Evolutionary conservation across 2,113 vertebrate genomes (phyloP), one percentile per base, ranked within the genome.

Genomic region (Choloepus hoffmanni): DNA sequence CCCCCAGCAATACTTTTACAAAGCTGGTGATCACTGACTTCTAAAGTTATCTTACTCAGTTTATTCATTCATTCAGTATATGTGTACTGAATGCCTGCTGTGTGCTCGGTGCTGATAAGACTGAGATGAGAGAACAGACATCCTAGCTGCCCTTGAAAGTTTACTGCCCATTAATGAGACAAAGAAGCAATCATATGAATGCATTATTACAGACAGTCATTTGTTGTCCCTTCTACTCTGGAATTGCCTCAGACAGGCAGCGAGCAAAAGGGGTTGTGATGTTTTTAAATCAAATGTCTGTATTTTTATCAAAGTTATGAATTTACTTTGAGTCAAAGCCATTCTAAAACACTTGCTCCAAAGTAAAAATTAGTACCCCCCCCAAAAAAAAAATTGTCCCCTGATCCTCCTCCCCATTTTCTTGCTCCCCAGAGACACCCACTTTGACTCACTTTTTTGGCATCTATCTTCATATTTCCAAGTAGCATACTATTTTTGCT

Each of bases 291-390:
- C 60, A 89, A 65, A 60, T 90, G 50, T 85, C 50, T 90, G 11
- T 81, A 43, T 68, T 87, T 87, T 76, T 76, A 72, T 48, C 8
- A 65, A 95, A 83, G 11, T 76, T 86, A 24, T n/a, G 45, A 85
- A 83, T 24, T 89, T 53, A 58, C 33, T 67, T 89, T 89, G 88
- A 81, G n/a, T 68, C 67, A 81, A 68, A n/a, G 23, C 45, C 86
- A 36, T 77, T 90, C 45, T 81, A 30, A 85, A 89, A 85, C 74
- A 68, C 7, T 58, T 84, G 40, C 11, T 89, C 82, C 18, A 81
- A 76, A 55, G 60, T 88, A 53, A 62, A 79, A 73, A 63, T 24
- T n/a, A n/a, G n/a, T n/a, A n/a, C n/a, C n/a, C n/a, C n/a, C n/a
- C n/a, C n/a, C n/a, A 85, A 85, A 78, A 65, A 43, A 40, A 74